These are phyloP conservation scores for Callinectes sapidus DNA, from an alignment of 2,888 invertebrate genomes.

Conservation along the genomic window DNA sequence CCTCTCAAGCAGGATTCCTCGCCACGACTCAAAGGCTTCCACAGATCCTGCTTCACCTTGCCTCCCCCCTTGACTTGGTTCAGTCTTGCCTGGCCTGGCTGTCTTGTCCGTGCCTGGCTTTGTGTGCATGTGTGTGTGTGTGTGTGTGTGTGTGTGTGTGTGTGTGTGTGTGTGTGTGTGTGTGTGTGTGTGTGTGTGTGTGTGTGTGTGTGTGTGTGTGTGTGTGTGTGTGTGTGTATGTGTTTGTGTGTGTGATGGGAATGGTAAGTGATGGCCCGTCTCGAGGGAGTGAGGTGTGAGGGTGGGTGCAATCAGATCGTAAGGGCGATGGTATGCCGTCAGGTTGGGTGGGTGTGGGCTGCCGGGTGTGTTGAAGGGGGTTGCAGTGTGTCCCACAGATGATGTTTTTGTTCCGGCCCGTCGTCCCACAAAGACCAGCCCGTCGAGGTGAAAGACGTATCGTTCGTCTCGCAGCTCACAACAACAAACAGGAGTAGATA, in stretches of 20 bases:
- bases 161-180: neutral
- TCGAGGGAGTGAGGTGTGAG: neutral
- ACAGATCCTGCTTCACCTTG: neutral
- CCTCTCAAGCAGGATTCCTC: neutral
- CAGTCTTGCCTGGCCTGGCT: neutral
- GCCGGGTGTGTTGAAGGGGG: neutral
- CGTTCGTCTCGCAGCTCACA: neutral
- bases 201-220: too few relatives aligned
- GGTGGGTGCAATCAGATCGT: neutral
- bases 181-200: too few relatives aligned
- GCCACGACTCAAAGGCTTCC: constrained; percentile 3
- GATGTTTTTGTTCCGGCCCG: neutral
- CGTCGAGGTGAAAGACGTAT: neutral
- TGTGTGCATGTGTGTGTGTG: constrained; percentile 13
- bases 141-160: neutral
- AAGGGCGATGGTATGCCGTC: neutral
- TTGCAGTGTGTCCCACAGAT: neutral
- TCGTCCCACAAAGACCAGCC: neutral
- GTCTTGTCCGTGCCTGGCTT: neutral
- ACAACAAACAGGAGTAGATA: constrained; percentile 8
- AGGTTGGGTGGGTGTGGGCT: neutral
- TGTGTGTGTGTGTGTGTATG: too few relatives aligned
- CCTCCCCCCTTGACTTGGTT: neutral
- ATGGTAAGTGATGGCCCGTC: neutral
- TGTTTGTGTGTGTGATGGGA: neutral